Evolutionary conservation across 1,140 invertebrate genomes (phyloP).

Genomic region (Onthophagus taurus): DNA sequence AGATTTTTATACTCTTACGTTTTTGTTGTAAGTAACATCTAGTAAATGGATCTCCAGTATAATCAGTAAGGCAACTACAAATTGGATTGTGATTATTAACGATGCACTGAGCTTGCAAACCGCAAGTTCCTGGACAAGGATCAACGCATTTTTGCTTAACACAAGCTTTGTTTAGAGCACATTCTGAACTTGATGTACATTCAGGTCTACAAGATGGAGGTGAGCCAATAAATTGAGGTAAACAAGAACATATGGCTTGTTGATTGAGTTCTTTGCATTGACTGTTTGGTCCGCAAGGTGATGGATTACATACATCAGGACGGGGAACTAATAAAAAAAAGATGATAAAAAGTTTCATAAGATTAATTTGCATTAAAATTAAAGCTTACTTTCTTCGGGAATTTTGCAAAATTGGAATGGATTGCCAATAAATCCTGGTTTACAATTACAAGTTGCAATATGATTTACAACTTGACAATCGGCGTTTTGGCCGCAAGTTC

Average conservation of each 20-base stretch:
- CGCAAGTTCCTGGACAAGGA: slow-evolving; percentile 37
- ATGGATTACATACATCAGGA: slow-evolving; percentile 54
- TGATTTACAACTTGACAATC: slow-evolving; percentile 57
- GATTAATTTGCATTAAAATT: not conserved
- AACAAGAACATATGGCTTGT: slow-evolving; percentile 57
- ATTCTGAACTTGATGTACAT: slow-evolving; percentile 43
- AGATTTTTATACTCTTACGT: slow-evolving; percentile 29
- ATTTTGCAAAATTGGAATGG: slow-evolving; percentile 59
- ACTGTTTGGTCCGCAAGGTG: slow-evolving; percentile 65
- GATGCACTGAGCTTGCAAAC: slow-evolving; percentile 35
- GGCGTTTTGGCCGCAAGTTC: slow-evolving; percentile 62
- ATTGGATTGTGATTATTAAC: slow-evolving; percentile 40
- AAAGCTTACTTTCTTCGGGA: slow-evolving; percentile 44
- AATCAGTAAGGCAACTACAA: slow-evolving; percentile 39
- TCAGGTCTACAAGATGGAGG: slow-evolving; percentile 42
- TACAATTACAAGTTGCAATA: slow-evolving; percentile 58
- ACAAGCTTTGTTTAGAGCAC: slow-evolving; percentile 35
- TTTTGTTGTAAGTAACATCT: slow-evolving; percentile 40
- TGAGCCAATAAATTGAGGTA: slow-evolving; percentile 34
- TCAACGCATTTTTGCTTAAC: slow-evolving; percentile 36
- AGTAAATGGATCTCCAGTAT: slow-evolving; percentile 47
- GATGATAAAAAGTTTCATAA: not conserved
- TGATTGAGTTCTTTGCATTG: slow-evolving; percentile 55
- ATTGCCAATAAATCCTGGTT: slow-evolving; percentile 58
- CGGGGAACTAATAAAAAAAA: slow-evolving; percentile 11